phyloP scores from a whole-genome alignment of 2,113 vertebrate species.

The Phocoena sinus region DNA sequence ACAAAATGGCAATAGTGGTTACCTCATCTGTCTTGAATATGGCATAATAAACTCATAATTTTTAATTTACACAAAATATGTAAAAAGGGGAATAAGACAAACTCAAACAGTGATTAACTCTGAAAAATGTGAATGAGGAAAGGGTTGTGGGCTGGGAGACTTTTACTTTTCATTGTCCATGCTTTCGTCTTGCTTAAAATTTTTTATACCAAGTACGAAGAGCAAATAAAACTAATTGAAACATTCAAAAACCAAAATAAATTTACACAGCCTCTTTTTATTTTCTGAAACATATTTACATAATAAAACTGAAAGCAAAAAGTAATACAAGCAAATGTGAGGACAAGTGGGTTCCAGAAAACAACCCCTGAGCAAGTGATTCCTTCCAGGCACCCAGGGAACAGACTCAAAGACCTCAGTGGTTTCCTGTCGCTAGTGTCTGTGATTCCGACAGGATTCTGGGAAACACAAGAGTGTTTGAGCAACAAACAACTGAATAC shows the following conservation, averaged over 20 bases:
- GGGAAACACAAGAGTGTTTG: background rate
- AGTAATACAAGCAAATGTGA: background rate
- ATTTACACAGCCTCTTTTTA: background rate
- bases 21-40: background rate
- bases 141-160: rapidly evolving
- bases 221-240: background rate
- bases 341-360: background rate
- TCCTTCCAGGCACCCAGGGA: background rate
- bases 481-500: background rate
- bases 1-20: background rate
- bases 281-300: background rate
- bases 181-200: background rate
- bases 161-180: background rate
- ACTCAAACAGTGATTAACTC: background rate
- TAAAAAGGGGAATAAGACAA: background rate
- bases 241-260: background rate
- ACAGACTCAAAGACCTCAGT: background rate
- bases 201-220: background rate
- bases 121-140: background rate
- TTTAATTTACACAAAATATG: no score
- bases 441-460: background rate
- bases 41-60: background rate
- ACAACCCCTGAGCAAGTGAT: background rate
- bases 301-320: background rate
- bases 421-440: background rate